Conservation (phyloP, 2,113 vertebrate genomes). For the Lagopus muta region DNA sequence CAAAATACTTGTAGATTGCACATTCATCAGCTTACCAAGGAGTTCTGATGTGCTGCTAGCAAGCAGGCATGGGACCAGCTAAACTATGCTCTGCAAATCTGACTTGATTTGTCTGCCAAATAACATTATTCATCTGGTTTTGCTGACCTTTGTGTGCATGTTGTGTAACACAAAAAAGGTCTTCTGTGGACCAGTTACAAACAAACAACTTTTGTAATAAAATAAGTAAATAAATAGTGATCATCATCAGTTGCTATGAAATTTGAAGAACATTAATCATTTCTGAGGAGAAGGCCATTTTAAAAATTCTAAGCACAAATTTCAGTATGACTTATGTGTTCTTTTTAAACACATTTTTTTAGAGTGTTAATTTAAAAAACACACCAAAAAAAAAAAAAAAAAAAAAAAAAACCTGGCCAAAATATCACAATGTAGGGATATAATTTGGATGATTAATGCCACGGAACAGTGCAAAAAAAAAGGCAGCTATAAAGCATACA, state of each 20-base stretch:
- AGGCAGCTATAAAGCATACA: conserved; percentile 68
- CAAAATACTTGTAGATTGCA: neutral
- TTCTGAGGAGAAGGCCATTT: neutral
- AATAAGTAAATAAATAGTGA: neutral
- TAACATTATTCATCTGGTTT: neutral
- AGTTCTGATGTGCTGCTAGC: neutral
- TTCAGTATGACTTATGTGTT: neutral
- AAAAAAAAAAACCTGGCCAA: neutral
- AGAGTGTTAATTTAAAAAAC: neutral
- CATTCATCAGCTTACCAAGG: neutral
- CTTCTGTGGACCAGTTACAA: neutral
- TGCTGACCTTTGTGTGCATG: neutral
- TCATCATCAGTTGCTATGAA: neutral
- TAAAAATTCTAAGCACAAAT: neutral
- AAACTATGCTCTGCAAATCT: neutral
- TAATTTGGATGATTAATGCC: conserved; percentile 63
- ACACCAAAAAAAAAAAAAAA: conserved; percentile 46
- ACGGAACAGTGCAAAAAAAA: conserved; percentile 15
- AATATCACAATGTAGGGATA: conserved; percentile 33
- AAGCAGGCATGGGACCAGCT: neutral
- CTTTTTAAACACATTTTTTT: neutral
- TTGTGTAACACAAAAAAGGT: neutral
- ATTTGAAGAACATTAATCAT: neutral
- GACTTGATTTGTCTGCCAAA: neutral
- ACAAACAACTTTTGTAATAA: neutral